phyloP scores from a whole-genome alignment of 2,888 invertebrate species.

The Morinoia aosen region DNA sequence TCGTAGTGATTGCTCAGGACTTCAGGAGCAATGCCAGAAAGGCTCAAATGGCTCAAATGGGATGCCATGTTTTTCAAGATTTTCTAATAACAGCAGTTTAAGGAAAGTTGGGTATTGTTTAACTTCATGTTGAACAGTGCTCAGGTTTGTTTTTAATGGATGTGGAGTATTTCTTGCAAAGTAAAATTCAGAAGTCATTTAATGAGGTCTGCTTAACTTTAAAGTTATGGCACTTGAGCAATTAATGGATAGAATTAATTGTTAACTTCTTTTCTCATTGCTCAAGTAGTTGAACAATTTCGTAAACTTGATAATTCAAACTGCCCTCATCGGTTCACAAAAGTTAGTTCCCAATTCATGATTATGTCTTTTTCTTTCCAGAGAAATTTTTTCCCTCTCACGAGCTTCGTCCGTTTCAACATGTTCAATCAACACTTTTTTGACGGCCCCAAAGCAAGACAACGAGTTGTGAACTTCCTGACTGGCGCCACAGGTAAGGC shows the following conservation, averaged over 20 bases:
- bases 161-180: too few relatives aligned
- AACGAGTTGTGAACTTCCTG: constrained; percentile 54
- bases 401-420: constrained; percentile 85
- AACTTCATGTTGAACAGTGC: too few relatives aligned
- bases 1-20: too few relatives aligned
- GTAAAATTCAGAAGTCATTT: too few relatives aligned
- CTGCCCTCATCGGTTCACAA: not conserved
- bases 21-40: too few relatives aligned
- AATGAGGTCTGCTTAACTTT: too few relatives aligned
- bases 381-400: constrained; percentile 72
- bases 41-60: too few relatives aligned
- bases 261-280: not conserved
- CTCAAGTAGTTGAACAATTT: not conserved
- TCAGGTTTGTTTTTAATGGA: too few relatives aligned
- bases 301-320: not conserved
- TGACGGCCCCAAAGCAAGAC: constrained; percentile 64
- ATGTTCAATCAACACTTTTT: constrained; percentile 93
- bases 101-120: too few relatives aligned
- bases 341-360: not conserved
- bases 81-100: too few relatives aligned
- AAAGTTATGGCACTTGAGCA: too few relatives aligned
- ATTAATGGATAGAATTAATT: not conserved
- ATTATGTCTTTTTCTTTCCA: constrained; percentile 68
- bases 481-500: constrained; percentile 53
- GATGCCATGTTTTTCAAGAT: too few relatives aligned